Base-by-base conservation (phyloP, 2,888 invertebrate genomes). In the Melanostoma scalare region DNA sequence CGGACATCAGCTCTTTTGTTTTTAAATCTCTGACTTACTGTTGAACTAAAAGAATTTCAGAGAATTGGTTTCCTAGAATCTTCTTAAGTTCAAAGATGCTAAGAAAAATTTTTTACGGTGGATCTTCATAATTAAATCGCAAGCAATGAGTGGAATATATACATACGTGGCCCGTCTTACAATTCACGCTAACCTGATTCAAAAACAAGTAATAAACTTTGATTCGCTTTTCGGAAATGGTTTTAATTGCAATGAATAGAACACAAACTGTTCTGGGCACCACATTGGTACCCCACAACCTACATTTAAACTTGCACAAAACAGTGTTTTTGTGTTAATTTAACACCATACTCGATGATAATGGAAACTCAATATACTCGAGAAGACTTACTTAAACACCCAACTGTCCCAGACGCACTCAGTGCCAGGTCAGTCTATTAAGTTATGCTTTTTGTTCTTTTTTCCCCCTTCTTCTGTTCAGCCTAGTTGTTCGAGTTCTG, bases 221-320 rank as follows among this genome's bases (percentile, higher is more conserved):
- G 20, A 20, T 20, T 1, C 0, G 20, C 1, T 20, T 20, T 20
- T 20, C 20, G 20, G 0, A 20, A 20, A 20, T 20, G 20, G 20
- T 20, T 20, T 20, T 1, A 1, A 20, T 20, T 1, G 20, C 20
- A 20, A 20, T 20, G 20, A 20, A 20, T 20, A 1, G 1, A 20
- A 20, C 20, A 20, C 20, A 20, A 20, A 20, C 20, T 20, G 20
- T 20, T 20, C 20, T 30, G 56, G 60, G 42, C 44, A 42, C 46
- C 31, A 1, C n/a, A 38, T 30, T 20, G 1, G 48, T 35, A 38
- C 65, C 35, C 71, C 63, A 30, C 84, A 75, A 65, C 84, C 78
- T 79, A 84, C 84, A 50, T 79, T 84, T 79, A 79, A 84, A 79
- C 78, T 79, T 78, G 60, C 84, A 84, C 79, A 84, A 84, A 75